Evolutionary conservation across 2,888 invertebrate genomes (phyloP), one percentile per base, ranked within the genome.

Genomic region (Stenichneumon culpator): DNA sequence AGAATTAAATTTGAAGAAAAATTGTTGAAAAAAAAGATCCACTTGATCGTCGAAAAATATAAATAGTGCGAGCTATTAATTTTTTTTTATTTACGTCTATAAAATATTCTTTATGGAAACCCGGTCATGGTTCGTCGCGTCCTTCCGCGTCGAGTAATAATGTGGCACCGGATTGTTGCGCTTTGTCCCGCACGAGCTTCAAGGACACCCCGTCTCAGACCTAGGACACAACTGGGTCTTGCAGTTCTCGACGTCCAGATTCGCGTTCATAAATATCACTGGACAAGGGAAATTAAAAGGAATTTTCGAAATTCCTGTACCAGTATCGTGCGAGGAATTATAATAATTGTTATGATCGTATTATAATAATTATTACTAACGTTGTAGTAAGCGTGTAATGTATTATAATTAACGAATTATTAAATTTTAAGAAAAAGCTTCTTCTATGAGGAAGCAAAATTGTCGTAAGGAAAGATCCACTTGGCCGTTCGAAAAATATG

Each of bases 151-250:
- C 65, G 73, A 39, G 79, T 67, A 67, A 79, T 79, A 44, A 67
- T 79, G 52, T 67, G 79, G 79, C 79, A 67, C 57, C 72, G 52
- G 28, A 67, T 67, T 73, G 52, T n/a, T 36, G 28, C n/a, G 79
- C 65, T 65, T 54, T 73, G 72, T 54, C 25, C 47, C 72, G 22
- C 60, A 60, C 60, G 4, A 14, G 22, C 47, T 79, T 54, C 47
- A 25, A 19, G 22, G 19, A 14, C 25, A 14, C 25, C 39, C 14
- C 0, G 7, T 60, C 60, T 60, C 60, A 14, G 47, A 60, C 36
- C 19, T 11, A 25, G 25, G 39, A 54, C 39, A 44, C 16, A 44
- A 73, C 36, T 39, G 25, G 9, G 9, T 9, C 6, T 47, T 47
- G 6, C 22, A 54, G 52, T 19, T 54, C 52, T 16, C 52, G 52